Evolutionary conservation across 2,888 invertebrate genomes (phyloP), one percentile per base, ranked within the genome.

Genomic region (Temnothorax rugatulus): DNA sequence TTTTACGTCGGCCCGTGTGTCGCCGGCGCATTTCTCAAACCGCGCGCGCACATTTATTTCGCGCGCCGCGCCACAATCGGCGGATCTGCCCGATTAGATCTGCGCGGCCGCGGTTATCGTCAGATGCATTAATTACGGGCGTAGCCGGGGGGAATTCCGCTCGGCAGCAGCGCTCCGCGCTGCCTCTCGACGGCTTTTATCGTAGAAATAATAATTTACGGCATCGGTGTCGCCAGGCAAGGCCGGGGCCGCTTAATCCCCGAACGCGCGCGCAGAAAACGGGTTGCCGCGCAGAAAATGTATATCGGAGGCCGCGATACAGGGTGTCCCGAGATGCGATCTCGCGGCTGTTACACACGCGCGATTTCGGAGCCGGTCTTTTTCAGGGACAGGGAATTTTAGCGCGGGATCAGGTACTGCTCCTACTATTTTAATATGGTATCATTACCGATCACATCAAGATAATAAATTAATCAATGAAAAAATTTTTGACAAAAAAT

Each of bases 151-250:
- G 59, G 73, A 84, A 75, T 83, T 82, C 83, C 69, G 50, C 50
- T 52, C 54, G 44, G 68, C 64, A 34, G 38, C 69, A 52, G 38
- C 38, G 29, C 29, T 29, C 29, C 29, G 29, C 25, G 13, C n/a
- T 18, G 59, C 63, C 47, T 8, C 68, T 8, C 68, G 75, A 86
- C 85, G 79, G 73, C 83, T 86, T 89, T 91, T 92, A 92, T 91
- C 91, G 88, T 82, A 87, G 86, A 91, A 91, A 92, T 91, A 91
- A 92, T 91, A 92, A 92, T 92, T 92, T 92, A 92, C 89, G 85
- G 86, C 88, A 77, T 86, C 82, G 87, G 82, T 86, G 52, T 41
- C 86, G 89, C 77, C 82, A 85, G 86, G 88, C 83, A 86, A 86
- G 84, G 79, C 76, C 85, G 87, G 52, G 18, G 68, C n/a, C 87